Evolutionary conservation across 2,113 vertebrate genomes (phyloP).

Genomic region (western clawed frog (Xenopus tropicalis)): UCB_Xtro_10.0 CM004446.2:83745501-83746000

Average conservation of each 20-base stretch:
- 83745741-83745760: not conserved
- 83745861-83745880: slow-evolving; percentile 94
- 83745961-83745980: slow-evolving; percentile 86
- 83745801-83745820: slow-evolving; percentile 64
- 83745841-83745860: slow-evolving; percentile 87
- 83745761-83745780: not conserved
- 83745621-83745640: not conserved
- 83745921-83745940: slow-evolving; percentile 86
- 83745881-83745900: slow-evolving; percentile 84
- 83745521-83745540: not conserved
- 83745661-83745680: not conserved
- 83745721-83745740: not conserved
- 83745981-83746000: slow-evolving; percentile 78
- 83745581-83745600: not conserved
- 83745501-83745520: no score
- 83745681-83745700: not conserved
- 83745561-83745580: not conserved
- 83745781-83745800: slow-evolving; percentile 21
- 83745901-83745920: slow-evolving; percentile 75
- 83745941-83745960: slow-evolving; percentile 87
- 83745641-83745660: not conserved
- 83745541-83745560: not conserved
- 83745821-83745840: slow-evolving; percentile 69
- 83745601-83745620: not conserved
- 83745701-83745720: not conserved